Evolutionary conservation across 2,113 vertebrate species (phyloP), one percentile per base, ranked within the genome.

Genomic region (Ivindomyrus marchei): DNA sequence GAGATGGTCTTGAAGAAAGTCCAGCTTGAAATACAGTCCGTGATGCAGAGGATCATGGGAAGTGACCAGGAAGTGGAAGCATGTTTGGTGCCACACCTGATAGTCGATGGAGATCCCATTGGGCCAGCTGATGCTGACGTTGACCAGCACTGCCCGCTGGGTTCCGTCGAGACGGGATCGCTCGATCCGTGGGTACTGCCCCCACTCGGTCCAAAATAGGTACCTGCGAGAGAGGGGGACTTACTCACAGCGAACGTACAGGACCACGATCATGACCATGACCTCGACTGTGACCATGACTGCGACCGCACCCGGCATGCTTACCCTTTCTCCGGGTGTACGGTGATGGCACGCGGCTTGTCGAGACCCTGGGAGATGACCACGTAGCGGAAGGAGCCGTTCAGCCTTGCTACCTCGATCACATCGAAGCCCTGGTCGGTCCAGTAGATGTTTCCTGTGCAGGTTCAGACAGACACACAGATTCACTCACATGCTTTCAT

Each of bases 181-280:
- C 92, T 99, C 98, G 0, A 99, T 99, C 36, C 98, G 97, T 0
- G 98, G 98, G 89, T 98, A 98, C 94, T 98, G 98, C 84, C 98
- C 98, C 98, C 98, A 99, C 92, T 99, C 98, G 0, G 98, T 99
- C 98, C 98, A 99, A 96, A 99, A 99, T 89, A 99, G 94, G 92
- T 99, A 99, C 90, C 98, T 99, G 85, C 39, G 88, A 5, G 89
- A 17, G 91, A 10, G 31, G 27, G 5, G 5, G 50, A 91, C 49
- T 88, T 10, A 91, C 2, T 4, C 0, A 90, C 36, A 91, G 39
- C 66, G 89, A 36, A 88, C 36, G 77, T 77, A 88, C 53, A 90
- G 70, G 91, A 31, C 89, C 42, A 87, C 39, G 3, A 70, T 31
- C 62, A 21, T 56, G 5, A 56, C 19, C 53, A 6, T 21, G 17